Evolutionary conservation across 2,113 vertebrate species (phyloP).

Genomic region (Osmerus mordax): DNA sequence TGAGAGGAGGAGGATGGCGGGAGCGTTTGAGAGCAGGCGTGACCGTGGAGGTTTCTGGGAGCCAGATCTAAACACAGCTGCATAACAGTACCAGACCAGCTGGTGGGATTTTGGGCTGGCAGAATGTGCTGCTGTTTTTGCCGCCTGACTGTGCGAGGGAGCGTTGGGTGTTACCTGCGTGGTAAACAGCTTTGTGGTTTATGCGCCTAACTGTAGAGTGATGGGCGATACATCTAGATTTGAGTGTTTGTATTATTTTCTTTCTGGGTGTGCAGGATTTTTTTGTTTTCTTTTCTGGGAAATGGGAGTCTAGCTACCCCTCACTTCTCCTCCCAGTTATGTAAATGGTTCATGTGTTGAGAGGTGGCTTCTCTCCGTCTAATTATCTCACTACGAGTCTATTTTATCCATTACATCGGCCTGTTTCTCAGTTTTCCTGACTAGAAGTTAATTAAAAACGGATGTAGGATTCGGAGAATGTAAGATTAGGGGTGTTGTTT

Average conservation of each 20-base stretch:
- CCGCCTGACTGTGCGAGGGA: slow-evolving; percentile 2
- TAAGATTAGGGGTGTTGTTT: slow-evolving; percentile 74
- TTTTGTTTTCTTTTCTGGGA: slow-evolving; percentile 28
- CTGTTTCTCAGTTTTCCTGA: slow-evolving; percentile 67
- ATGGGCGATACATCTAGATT: background rate
- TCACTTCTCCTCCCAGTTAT: slow-evolving; percentile 55
- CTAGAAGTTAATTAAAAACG: slow-evolving; percentile 75
- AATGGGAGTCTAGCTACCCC: slow-evolving; percentile 29
- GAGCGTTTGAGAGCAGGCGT: slow-evolving; percentile 67
- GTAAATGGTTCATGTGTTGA: slow-evolving; percentile 65
- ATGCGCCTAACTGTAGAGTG: slow-evolving; percentile 13
- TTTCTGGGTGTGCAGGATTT: slow-evolving; percentile 1
- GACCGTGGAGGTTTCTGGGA: slow-evolving; percentile 67
- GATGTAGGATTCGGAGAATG: slow-evolving; percentile 73
- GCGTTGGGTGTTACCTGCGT: slow-evolving; percentile 28
- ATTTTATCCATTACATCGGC: slow-evolving; percentile 74
- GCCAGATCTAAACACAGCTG: slow-evolving; percentile 72
- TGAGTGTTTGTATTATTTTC: slow-evolving; percentile 13
- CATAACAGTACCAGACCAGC: slow-evolving; percentile 52
- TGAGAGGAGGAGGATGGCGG: slow-evolving; percentile 62
- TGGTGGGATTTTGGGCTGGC: slow-evolving; percentile 56
- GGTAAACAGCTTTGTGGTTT: slow-evolving; percentile 12
- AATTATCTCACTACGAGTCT: slow-evolving; percentile 72
- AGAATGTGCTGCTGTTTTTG: slow-evolving; percentile 52
- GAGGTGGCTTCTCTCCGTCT: slow-evolving; percentile 69